Evolutionary conservation across 2,797 vertebrate species (phyloP).

Genomic region (Labeo calbasu): DNA sequence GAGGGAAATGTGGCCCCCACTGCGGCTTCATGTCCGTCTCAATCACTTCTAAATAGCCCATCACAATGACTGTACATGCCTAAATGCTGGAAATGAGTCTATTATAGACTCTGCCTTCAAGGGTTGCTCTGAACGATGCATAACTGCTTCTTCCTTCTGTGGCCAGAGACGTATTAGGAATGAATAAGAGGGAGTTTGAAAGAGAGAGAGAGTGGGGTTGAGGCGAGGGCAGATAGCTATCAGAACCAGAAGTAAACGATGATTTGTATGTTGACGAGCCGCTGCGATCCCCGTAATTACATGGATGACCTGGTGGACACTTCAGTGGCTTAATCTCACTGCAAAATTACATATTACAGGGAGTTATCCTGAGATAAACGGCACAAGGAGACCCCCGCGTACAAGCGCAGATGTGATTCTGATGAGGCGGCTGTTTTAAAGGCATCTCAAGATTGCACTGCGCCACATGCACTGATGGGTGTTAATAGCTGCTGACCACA

Average conservation of each 20-base stretch:
- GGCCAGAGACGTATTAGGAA: slow-evolving; percentile 13
- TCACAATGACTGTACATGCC: slow-evolving; percentile 26
- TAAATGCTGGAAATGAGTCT: slow-evolving; percentile 38
- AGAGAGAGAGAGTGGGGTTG: background rate
- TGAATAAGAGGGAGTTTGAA: slow-evolving; percentile 13
- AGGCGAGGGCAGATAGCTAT: slow-evolving; percentile 12
- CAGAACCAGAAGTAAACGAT: background rate
- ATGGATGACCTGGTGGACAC: slow-evolving; percentile 31
- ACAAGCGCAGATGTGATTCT: slow-evolving; percentile 13
- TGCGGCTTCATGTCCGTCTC: background rate
- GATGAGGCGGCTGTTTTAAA: background rate
- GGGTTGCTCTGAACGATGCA: slow-evolving; percentile 19
- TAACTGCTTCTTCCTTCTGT: background rate
- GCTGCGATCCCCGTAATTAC: slow-evolving; percentile 10
- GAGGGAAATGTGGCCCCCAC: slow-evolving; percentile 22
- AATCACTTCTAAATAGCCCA: slow-evolving; percentile 34
- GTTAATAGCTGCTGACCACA: slow-evolving; percentile 10
- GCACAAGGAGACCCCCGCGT: background rate
- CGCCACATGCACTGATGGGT: background rate
- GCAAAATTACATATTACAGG: background rate
- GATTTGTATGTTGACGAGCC: slow-evolving; percentile 23
- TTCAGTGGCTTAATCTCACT: background rate
- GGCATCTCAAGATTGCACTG: background rate
- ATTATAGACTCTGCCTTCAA: slow-evolving; percentile 5
- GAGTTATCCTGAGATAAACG: background rate